phyloP scores from a whole-genome alignment of 1,140 invertebrate species.

The Panagrolaimus sp. region DNA sequence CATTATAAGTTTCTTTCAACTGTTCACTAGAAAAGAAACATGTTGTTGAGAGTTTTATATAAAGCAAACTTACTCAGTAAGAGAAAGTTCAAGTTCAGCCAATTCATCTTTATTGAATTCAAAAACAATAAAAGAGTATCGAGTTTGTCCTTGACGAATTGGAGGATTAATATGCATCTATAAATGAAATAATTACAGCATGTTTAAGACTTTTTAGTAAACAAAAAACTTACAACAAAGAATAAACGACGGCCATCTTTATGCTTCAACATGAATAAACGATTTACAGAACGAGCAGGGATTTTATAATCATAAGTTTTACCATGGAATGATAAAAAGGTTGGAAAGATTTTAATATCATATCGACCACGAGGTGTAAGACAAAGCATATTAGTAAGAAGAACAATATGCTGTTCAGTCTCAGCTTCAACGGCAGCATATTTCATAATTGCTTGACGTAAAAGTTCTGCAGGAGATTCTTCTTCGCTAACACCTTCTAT shows the following conservation, averaged over 20 bases:
- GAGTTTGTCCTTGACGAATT: slow-evolving; percentile 97
- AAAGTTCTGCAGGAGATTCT: slow-evolving; percentile 71
- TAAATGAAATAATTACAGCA: slow-evolving; percentile 35
- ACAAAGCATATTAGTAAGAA: slow-evolving; percentile 91
- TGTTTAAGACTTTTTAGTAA: too few relatives aligned
- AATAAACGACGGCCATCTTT: slow-evolving; percentile 96
- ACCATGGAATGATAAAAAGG: slow-evolving; percentile 96
- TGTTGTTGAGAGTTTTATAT: slow-evolving; percentile 6
- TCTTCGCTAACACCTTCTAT: slow-evolving; percentile 62
- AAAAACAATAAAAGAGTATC: slow-evolving; percentile 85
- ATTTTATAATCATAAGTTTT: slow-evolving; percentile 99
- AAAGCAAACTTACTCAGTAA: slow-evolving; percentile 72
- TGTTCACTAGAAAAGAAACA: slow-evolving; percentile 65
- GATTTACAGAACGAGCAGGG: slow-evolving; percentile 85
- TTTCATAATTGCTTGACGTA: slow-evolving; percentile 83
- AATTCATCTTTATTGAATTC: slow-evolving; percentile 85
- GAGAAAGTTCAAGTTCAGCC: slow-evolving; percentile 80
- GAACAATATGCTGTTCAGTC: slow-evolving; percentile 91
- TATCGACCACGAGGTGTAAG: slow-evolving; percentile 98
- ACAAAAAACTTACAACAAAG: slow-evolving; percentile 68
- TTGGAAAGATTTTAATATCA: slow-evolving; percentile 95
- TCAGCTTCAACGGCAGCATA: slow-evolving; percentile 96
- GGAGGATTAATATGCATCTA: slow-evolving; percentile 87
- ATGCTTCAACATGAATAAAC: slow-evolving; percentile 89
- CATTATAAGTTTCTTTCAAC: slow-evolving; percentile 85